phyloP scores from a whole-genome alignment of 2,113 vertebrate genomes.

The Zosterops lateralis region DNA sequence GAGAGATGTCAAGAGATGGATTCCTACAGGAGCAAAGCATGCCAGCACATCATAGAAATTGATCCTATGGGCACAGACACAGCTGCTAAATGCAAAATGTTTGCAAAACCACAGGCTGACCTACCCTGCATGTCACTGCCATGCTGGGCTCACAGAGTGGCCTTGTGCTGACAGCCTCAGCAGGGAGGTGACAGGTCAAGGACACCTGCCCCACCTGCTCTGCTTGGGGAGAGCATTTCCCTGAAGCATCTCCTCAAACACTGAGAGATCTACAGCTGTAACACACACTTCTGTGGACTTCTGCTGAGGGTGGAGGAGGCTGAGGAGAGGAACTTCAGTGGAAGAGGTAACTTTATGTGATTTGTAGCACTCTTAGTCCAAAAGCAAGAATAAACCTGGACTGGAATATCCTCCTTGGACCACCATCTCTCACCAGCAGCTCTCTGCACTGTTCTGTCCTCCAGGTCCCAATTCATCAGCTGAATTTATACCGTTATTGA shows the following conservation, averaged over 20 bases:
- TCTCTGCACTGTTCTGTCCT: neutral
- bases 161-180: neutral
- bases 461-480: neutral
- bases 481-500: neutral
- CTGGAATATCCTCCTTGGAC: neutral
- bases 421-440: neutral
- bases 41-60: neutral
- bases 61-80: neutral
- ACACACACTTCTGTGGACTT: neutral
- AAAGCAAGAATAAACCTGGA: neutral
- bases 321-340: neutral
- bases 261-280: neutral
- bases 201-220: neutral
- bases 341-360: neutral
- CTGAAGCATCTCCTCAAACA: neutral
- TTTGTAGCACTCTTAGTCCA: neutral
- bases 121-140: fast-evolving
- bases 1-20: neutral
- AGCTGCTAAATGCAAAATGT: neutral
- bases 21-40: neutral
- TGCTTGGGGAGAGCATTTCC: neutral
- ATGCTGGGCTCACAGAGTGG: neutral
- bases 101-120: neutral
- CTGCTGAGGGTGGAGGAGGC: neutral
- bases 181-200: neutral